Percentiles rank a stretch among this genome's conserved stretches.
Conservation (phyloP, 2,113 vertebrate species). For the Phrynosoma blainvillii region DNA sequence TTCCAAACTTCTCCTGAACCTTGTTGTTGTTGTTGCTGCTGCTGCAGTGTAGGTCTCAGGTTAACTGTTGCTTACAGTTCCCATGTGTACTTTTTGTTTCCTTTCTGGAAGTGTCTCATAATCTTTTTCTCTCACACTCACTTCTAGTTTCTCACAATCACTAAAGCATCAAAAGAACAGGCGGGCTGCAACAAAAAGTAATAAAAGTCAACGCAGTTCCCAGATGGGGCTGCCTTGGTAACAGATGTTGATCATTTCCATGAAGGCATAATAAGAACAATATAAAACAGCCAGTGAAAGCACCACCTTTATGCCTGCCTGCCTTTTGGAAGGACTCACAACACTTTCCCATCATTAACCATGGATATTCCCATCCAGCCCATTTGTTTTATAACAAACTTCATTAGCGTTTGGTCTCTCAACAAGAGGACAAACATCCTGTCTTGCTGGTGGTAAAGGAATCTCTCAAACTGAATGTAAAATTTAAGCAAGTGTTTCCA, state of each 20-base stretch:
- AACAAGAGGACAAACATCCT: constrained; percentile 37
- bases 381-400: constrained; percentile 43
- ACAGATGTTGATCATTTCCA: not conserved
- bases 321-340: constrained; percentile 27
- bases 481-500: not conserved
- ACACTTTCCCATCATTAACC: constrained; percentile 40
- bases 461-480: not conserved
- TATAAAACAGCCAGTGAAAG: constrained; percentile 41
- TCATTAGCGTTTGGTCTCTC: constrained; percentile 32
- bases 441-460: accelerated
- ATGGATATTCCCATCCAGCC: constrained; percentile 39
- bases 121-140: constrained; percentile 10
- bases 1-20: constrained; percentile 34
- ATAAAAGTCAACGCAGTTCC: constrained; percentile 42
- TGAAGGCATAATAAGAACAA: constrained; percentile 27
- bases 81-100: constrained; percentile 16
- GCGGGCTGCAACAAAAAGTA: constrained; percentile 37
- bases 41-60: constrained; percentile 36
- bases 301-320: not conserved
- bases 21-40: not conserved
- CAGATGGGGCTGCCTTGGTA: constrained; percentile 26
- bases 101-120: constrained; percentile 48
- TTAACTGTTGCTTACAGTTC: constrained; percentile 49
- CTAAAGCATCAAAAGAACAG: constrained; percentile 24
- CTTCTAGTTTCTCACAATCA: constrained; percentile 38